phyloP scores from a whole-genome alignment of 2,113 vertebrate genomes.

The Bubo bubo region DNA sequence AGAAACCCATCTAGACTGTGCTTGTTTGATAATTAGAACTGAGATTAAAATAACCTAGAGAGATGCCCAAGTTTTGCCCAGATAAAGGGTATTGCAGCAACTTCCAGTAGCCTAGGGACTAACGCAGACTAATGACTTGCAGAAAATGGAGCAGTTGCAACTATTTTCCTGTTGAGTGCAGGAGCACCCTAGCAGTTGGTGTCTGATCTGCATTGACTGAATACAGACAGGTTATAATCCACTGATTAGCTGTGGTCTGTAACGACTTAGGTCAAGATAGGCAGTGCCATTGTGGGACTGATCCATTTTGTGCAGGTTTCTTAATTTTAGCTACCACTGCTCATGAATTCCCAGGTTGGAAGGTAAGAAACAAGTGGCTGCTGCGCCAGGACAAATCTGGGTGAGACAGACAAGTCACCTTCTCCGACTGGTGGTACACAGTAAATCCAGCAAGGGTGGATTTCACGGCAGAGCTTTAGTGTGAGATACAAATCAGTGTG shows the following conservation, averaged over 20 bases:
- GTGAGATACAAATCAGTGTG: neutral
- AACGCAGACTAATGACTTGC: neutral
- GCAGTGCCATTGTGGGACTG: neutral
- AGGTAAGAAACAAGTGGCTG: neutral
- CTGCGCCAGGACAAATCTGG: neutral
- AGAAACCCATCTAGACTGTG: neutral
- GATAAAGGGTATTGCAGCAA: neutral
- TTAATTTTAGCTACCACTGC: neutral
- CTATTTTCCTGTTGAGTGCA: neutral
- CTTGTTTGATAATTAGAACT: neutral
- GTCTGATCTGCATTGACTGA: neutral
- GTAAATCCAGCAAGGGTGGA: neutral
- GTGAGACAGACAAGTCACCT: neutral
- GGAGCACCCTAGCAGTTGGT: neutral
- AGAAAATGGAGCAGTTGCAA: neutral
- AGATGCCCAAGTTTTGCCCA: neutral
- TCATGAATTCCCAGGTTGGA: neutral
- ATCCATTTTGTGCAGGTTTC: neutral
- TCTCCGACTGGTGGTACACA: neutral
- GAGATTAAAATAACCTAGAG: neutral
- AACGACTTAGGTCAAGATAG: neutral
- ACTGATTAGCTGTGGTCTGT: accelerated
- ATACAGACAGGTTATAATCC: neutral
- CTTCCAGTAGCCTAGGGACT: neutral
- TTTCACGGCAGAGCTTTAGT: neutral